Conservation (phyloP, 2,888 invertebrate species). For the Altica lythri region DNA sequence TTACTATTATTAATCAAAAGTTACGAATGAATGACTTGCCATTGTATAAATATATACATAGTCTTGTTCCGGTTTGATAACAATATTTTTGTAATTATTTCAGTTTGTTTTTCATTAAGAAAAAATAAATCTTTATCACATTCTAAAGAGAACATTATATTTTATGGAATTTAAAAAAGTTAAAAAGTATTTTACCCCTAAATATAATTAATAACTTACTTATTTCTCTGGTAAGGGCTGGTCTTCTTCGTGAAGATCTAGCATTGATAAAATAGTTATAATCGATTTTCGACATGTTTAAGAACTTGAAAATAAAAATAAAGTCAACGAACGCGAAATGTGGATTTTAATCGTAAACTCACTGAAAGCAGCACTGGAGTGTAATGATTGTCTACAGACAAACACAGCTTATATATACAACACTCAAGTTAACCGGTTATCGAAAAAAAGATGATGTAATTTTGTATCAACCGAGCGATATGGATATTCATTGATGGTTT, state of each 20-base stretch:
- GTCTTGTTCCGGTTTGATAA: neutral
- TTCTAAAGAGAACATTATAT: too few relatives aligned
- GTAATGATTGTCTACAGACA: neutral
- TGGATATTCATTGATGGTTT: neutral
- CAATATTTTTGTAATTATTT: neutral
- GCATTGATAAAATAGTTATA: slow-evolving; percentile 59
- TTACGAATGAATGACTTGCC: neutral
- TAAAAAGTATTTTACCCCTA: too few relatives aligned
- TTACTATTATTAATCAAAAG: too few relatives aligned
- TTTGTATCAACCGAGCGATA: neutral
- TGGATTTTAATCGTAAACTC: neutral
- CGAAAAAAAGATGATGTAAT: neutral
- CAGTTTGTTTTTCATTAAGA: neutral
- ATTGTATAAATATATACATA: too few relatives aligned
- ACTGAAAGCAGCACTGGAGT: neutral
- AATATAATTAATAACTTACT: slow-evolving; percentile 55
- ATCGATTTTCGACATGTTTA: slow-evolving; percentile 50
- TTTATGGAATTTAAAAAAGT: too few relatives aligned
- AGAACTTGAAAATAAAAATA: neutral
- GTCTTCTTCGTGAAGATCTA: slow-evolving; percentile 57
- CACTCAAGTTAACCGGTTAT: neutral
- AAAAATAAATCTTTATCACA: neutral
- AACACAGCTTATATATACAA: neutral
- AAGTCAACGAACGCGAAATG: neutral
- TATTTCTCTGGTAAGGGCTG: slow-evolving; percentile 61